These are phyloP conservation scores for Mobula hypostoma DNA, from an alignment of 2,113 vertebrate species.

Conservation along the genomic window DNA sequence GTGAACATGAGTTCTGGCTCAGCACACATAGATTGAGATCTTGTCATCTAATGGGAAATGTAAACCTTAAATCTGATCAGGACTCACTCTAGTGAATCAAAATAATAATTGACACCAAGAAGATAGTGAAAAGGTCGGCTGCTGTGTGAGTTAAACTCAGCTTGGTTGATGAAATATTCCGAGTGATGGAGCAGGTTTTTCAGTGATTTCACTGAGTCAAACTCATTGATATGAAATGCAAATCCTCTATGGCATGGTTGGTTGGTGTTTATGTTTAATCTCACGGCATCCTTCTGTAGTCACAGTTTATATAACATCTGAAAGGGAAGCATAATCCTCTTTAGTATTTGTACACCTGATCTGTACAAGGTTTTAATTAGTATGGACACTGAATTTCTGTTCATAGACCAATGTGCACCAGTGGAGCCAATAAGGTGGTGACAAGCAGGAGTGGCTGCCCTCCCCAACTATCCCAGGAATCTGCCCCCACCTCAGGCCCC, in stretches of 20 bases:
- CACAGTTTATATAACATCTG: neutral
- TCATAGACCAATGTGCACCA: too few species aligned
- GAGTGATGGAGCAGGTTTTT: neutral
- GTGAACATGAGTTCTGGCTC: slow-evolving; percentile 39
- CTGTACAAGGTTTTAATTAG: neutral
- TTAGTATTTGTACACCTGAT: neutral
- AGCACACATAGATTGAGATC: neutral
- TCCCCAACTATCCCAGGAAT: too few species aligned
- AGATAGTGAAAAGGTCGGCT: slow-evolving; percentile 34
- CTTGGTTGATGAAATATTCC: neutral
- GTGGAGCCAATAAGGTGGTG: too few species aligned
- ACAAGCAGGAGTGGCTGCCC: too few species aligned
- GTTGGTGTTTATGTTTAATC: neutral
- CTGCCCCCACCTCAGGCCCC: too few species aligned
- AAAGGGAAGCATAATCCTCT: neutral
- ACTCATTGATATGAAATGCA: neutral
- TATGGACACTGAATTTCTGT: neutral
- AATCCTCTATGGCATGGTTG: neutral
- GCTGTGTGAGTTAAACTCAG: neutral
- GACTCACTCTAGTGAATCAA: slow-evolving; percentile 44
- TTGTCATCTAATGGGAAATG: slow-evolving; percentile 41
- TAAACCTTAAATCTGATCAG: slow-evolving; percentile 46
- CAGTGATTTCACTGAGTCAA: neutral
- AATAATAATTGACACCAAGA: slow-evolving; percentile 34
- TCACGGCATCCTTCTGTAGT: neutral